Conservation (phyloP, 2,113 vertebrate genomes). For the Nothocercus julius region DNA sequence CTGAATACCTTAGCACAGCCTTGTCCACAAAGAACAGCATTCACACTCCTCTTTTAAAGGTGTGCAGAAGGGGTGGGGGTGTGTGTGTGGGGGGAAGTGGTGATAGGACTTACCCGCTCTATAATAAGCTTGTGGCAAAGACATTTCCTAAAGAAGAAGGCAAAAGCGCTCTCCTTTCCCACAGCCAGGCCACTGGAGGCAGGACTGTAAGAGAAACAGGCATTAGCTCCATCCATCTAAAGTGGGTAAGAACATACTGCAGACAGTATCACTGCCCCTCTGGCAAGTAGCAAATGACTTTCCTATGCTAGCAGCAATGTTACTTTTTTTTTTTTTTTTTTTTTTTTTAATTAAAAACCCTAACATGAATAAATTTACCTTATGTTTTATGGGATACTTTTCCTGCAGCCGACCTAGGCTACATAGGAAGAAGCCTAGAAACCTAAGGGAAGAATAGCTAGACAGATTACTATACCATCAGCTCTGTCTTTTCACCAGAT, state of each 20-base stretch:
- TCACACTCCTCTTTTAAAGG: background rate
- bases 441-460: background rate
- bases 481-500: background rate
- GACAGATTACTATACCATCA: background rate
- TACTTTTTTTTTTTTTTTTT: background rate
- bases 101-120: background rate
- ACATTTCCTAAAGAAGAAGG: background rate
- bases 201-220: background rate
- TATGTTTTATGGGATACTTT: background rate
- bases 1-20: fast-evolving
- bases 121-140: fast-evolving
- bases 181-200: background rate
- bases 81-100: background rate
- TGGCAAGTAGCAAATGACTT: background rate
- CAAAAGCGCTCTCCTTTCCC: background rate
- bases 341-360: too few species aligned
- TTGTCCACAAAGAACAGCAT: background rate
- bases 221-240: background rate
- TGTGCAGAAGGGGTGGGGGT: fast-evolving
- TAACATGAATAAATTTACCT: background rate
- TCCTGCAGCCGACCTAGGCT: background rate
- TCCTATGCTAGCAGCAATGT: background rate
- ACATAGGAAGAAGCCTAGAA: background rate
- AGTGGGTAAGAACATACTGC: background rate
- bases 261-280: background rate